Evolutionary conservation across 2,888 invertebrate genomes (phyloP).

Genomic region (Drosophila suboccidentalis): DNA sequence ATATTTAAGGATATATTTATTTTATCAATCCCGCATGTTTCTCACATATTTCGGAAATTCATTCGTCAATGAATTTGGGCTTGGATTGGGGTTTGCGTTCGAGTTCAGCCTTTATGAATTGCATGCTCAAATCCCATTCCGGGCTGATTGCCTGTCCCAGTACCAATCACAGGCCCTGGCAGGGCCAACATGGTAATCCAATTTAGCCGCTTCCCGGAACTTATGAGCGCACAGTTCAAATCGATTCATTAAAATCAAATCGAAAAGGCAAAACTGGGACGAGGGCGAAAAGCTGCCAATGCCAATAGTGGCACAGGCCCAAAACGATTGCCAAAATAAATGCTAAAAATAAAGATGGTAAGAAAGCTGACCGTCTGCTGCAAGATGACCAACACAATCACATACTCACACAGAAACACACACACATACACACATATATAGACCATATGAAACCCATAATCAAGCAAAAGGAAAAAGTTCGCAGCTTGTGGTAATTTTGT

Average conservation of each 20-base stretch:
- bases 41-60: slow-evolving; percentile 11
- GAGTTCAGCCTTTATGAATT: slow-evolving; percentile 38
- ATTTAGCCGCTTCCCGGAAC: slow-evolving; percentile 73
- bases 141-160: slow-evolving; percentile 10
- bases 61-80: slow-evolving; percentile 23
- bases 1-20: not conserved
- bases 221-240: slow-evolving; percentile 72
- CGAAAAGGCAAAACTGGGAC: slow-evolving; percentile 56
- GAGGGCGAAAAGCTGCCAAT: slow-evolving; percentile 53
- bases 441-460: slow-evolving; percentile 64
- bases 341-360: slow-evolving; percentile 30
- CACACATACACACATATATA: slow-evolving; percentile 10
- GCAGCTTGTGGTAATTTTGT: slow-evolving; percentile 85
- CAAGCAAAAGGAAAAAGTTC: slow-evolving; percentile 68
- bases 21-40: not conserved
- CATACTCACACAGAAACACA: slow-evolving; percentile 23
- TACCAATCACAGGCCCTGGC: slow-evolving; percentile 1
- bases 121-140: slow-evolving; percentile 24
- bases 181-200: slow-evolving; percentile 72
- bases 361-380: slow-evolving; percentile 52
- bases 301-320: slow-evolving; percentile 50
- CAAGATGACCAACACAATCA: slow-evolving; percentile 49
- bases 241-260: slow-evolving; percentile 78
- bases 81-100: not conserved
- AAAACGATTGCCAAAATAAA: slow-evolving; percentile 57